Base-by-base conservation (phyloP, 2,888 invertebrate genomes). In the Nephrotoma appendiculata region DNA sequence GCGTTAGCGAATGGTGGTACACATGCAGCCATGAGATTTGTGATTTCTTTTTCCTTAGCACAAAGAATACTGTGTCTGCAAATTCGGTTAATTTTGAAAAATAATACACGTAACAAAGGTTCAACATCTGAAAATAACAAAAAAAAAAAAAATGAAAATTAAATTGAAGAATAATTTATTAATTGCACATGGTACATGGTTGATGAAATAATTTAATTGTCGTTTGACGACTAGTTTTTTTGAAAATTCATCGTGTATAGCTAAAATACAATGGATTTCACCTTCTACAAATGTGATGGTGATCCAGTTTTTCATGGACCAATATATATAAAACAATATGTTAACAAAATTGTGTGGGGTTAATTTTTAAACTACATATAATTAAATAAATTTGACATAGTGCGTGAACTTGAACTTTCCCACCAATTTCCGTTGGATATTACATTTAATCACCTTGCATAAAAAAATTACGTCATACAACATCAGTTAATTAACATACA, bases 1-100 rank as follows among this genome's bases (percentile, higher is more conserved):
- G 98, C 95, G 98, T 98, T 88, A 97, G 95, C 1, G 97, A 97
- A 90, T 98, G 98, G 91, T 98, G 98, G 90, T 98, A 98, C 90
- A 98, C 94, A 90, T 98, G 98, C 87, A 98, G 94, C 91, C 97
- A 96, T 1, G 96, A 96, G 86, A 98, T 95, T 92, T 98, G 98
- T 48, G 94, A 94, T 88, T 96, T 95, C 90, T 98, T 98, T 92
- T 98, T 98, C 87, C 98, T 94, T 89, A 98, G 93, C 83, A 98
- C 96, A 92, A 98, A 98, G 93, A 98, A 98, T 86, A 98, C 94
- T 15, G 98, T 98, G 90, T 98, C 98, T 45, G 97, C 93, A 41
- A 98, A 95, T 91, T 98, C 98, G 6, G 97, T 95, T 89, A 98
- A 94, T 92, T 98, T 98, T 87, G 97, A 96, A 88, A 98, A 91